These are phyloP conservation scores for Bradypus variegatus DNA, from an alignment of 2,797 vertebrate genomes.

Conservation along the genomic window DNA sequence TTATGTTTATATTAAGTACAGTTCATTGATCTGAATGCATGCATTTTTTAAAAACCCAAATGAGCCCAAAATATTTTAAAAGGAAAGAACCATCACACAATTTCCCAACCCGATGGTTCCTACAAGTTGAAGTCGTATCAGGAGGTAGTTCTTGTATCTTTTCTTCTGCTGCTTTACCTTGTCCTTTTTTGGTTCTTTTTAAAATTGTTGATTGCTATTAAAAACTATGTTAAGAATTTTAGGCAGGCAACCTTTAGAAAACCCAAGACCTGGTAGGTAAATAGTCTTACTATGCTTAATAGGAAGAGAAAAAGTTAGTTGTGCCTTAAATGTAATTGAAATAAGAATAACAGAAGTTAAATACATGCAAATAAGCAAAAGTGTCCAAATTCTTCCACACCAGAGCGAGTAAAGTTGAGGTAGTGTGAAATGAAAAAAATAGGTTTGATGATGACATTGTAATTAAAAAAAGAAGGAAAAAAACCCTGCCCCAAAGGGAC, in stretches of 20 bases:
- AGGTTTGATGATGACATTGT: neutral
- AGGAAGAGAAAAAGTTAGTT: neutral
- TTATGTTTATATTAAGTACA: slow-evolving; percentile 18
- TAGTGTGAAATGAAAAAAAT: neutral
- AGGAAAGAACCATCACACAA: neutral
- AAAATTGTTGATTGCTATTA: neutral
- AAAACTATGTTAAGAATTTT: neutral
- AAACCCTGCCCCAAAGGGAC: neutral
- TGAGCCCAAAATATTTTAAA: neutral
- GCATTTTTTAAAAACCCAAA: neutral
- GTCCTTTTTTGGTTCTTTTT: neutral
- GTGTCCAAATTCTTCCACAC: neutral
- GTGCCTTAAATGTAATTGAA: neutral
- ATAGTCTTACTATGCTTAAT: neutral
- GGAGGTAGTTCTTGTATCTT: neutral
- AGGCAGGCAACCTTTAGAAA: slow-evolving; percentile 1
- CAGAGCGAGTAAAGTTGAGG: neutral
- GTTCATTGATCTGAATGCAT: neutral
- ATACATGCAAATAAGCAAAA: neutral
- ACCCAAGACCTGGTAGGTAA: neutral
- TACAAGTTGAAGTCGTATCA: neutral
- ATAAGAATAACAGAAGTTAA: neutral
- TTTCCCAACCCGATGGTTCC: neutral
- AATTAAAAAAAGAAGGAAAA: neutral
- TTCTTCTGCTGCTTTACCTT: neutral